Base-by-base conservation (phyloP, 2,113 vertebrate genomes). In the Nothoprocta perdicaria region DNA sequence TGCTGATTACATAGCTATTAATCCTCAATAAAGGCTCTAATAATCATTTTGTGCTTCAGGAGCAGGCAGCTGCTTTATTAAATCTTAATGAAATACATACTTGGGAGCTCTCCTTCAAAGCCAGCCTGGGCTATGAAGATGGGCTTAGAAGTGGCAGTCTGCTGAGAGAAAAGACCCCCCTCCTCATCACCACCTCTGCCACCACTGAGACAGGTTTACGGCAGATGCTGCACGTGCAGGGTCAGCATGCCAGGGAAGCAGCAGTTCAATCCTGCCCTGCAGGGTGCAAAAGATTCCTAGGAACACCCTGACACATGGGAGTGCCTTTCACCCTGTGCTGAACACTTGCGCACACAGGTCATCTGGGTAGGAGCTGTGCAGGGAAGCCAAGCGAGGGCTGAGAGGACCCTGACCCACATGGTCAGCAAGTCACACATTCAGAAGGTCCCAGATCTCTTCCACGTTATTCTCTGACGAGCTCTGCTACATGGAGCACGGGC, bases 1-100 rank as follows among this genome's bases (percentile, higher is more conserved):
- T 94, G 92, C 95, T 91, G 83, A 96, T 96, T 96, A 94, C 95
- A 89, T 66, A 89, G 95, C 94, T 97, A 96, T 97, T 97, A 96
- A 96, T 96, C 95, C 92, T 93, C 95, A 96, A 96, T 95, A 96
- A 97, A 95, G 88, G 84, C 53, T n/a, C 94, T 84, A 96, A 95
- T 94, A 96, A 95, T 96, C 17, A 96, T 92, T 90, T 89, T 84
- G 94, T 93, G 94, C 91, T 94, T 90, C 92, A 94, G 86, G 66
- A 84, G 53, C 84, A 89, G 88, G 88, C 89, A 92, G 88, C 89
- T 86, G 82, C 91, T 94, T 97, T 96, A 96, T 97, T 96, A 95
- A 96, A 95, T 94, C 96, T 94, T 96, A 96, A 97, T 96, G 94
- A 96, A 96, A 96, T 0, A 69, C 96, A 96, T 89, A 94, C 80